Conservation (phyloP, 2,888 invertebrate species). For the Andricus curvator region DNA sequence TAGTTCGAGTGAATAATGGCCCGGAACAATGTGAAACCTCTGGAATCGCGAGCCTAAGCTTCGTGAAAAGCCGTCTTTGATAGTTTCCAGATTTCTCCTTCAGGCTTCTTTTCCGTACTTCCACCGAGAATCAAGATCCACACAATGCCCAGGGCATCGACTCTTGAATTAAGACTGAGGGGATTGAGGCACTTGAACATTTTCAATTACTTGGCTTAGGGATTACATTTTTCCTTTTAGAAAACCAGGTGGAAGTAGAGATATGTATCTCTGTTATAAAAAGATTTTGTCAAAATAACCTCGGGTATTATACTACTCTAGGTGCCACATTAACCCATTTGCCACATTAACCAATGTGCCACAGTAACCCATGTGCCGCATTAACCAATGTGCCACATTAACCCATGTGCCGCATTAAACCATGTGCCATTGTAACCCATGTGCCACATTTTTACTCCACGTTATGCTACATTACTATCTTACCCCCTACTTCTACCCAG, state of each 20-base stretch:
- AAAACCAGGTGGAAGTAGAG: background rate
- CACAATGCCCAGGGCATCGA: conserved; percentile 3
- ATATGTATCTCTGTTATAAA: too few relatives aligned
- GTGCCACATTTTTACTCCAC: too few relatives aligned
- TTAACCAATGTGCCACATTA: too few relatives aligned
- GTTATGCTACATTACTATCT: too few relatives aligned
- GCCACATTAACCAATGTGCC: too few relatives aligned
- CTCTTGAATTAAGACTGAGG: conserved; percentile 16
- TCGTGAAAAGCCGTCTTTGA: conserved; percentile 39
- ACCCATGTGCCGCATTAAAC: too few relatives aligned
- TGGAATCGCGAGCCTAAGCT: conserved; percentile 38
- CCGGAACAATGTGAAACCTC: conserved; percentile 62
- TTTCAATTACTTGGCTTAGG: background rate
- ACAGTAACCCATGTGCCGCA: too few relatives aligned
- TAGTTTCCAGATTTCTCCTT: conserved; percentile 12
- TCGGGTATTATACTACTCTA: too few relatives aligned
- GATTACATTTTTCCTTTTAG: background rate
- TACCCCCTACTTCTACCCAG: too few relatives aligned
- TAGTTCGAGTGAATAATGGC: conserved; percentile 69
- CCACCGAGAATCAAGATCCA: conserved; percentile 18
- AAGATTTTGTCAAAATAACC: too few relatives aligned
- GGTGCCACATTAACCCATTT: too few relatives aligned
- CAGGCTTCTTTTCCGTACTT: conserved; percentile 17
- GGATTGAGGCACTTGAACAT: background rate
- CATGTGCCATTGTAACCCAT: too few relatives aligned